Conservation (phyloP, 1,140 invertebrate species). For the Cotesia chilonis region DNA sequence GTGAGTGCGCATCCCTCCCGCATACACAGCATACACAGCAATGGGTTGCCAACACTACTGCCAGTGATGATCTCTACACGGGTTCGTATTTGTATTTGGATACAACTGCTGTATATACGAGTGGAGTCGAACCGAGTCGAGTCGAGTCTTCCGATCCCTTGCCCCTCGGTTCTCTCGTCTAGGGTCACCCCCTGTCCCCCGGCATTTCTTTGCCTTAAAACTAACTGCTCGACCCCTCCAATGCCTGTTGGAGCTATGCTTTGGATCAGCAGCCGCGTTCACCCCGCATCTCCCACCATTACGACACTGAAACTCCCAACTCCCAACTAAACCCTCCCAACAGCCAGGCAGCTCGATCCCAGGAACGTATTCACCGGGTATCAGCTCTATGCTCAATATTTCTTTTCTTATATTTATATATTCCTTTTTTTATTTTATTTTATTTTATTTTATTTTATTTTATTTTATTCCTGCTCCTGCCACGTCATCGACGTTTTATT, state of each 20-base stretch:
- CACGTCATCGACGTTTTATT: constrained; percentile 11
- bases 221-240: constrained; percentile 5
- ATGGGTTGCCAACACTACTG: too few relatives aligned
- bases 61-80: background rate
- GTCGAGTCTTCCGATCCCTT: background rate
- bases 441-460: background rate
- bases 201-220: constrained; percentile 9
- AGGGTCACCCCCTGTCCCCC: constrained; percentile 26
- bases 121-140: background rate
- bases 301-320: constrained; percentile 42
- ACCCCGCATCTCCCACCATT: constrained; percentile 36
- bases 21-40: constrained; percentile 15
- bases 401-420: background rate
- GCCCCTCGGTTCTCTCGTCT: background rate
- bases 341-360: constrained; percentile 46
- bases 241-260: too few relatives aligned
- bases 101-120: too few relatives aligned
- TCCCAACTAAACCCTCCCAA: too few relatives aligned
- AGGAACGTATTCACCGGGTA: constrained; percentile 47
- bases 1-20: constrained; percentile 39
- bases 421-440: constrained; percentile 1
- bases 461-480: background rate
- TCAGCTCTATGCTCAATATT: background rate
- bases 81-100: background rate
- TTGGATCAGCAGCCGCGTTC: constrained; percentile 31